These are phyloP conservation scores for Nemopilema nomurai DNA, from an alignment of 30 jellyfish, hydroid and myxozoan species.

Conservation along the genomic window DNA sequence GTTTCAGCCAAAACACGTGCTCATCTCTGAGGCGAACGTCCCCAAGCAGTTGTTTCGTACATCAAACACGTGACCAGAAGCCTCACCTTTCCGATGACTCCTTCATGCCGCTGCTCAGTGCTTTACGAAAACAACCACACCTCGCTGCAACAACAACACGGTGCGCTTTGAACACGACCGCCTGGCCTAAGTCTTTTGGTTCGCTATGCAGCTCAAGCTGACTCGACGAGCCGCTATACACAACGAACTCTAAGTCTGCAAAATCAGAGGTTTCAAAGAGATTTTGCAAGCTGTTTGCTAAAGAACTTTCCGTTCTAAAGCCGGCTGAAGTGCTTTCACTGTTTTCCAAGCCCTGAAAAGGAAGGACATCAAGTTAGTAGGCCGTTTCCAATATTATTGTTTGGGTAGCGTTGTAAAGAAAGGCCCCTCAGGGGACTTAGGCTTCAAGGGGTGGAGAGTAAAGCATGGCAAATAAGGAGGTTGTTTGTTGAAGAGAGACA, in stretches of 20 bases:
- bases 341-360: not conserved
- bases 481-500: not conserved
- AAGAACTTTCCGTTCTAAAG: not conserved
- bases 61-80: not conserved
- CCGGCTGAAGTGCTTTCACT: not conserved
- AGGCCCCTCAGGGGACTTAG: no score
- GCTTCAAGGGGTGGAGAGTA: no score
- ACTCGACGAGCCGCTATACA: not conserved
- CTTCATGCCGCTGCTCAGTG: conserved; percentile 68
- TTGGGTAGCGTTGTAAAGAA: no score
- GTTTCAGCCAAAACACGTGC: no score
- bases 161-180: conserved; percentile 48
- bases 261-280: not conserved
- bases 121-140: conserved; percentile 57
- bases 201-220: not conserved
- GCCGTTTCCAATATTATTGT: no score
- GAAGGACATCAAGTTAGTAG: not conserved
- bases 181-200: not conserved
- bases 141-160: conserved; percentile 64
- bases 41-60: no score
- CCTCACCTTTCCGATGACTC: conserved; percentile 59
- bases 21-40: no score
- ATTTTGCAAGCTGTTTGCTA: conserved; percentile 10
- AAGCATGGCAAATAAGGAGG: no score
- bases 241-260: conserved; percentile 44